Evolutionary conservation across 2,888 invertebrate species (phyloP).

Genomic region (Scelioninae gen. 2): DNA sequence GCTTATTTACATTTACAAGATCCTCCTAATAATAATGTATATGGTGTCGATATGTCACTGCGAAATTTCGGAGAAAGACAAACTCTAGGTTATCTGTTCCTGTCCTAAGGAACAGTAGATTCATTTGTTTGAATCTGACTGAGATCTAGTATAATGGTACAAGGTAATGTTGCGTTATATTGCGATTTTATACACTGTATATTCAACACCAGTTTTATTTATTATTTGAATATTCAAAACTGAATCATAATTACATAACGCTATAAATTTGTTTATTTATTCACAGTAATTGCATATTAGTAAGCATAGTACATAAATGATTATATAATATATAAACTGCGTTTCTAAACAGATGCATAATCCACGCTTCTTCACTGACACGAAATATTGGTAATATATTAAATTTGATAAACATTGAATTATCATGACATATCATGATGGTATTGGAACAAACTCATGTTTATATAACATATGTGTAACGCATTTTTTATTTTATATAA

Average conservation of each 20-base stretch:
- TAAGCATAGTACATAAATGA: background rate
- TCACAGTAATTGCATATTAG: background rate
- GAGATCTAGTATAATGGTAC: conserved; percentile 30
- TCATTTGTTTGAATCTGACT: conserved; percentile 47
- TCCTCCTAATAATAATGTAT: conserved; percentile 19
- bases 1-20: background rate
- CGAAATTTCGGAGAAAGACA: conserved; percentile 27
- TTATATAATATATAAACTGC: no score
- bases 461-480: conserved; percentile 16
- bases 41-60: conserved; percentile 9
- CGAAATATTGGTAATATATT: no score
- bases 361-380: no score
- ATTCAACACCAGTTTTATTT: conserved; percentile 1
- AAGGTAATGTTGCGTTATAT: conserved; percentile 44
- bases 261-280: background rate
- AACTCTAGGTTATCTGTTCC: conserved; percentile 32
- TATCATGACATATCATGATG: no score
- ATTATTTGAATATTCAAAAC: conserved; percentile 25
- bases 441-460: background rate
- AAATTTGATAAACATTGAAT: no score
- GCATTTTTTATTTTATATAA: conserved; percentile 23
- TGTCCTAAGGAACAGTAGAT: conserved; percentile 28
- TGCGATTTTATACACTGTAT: conserved; percentile 1
- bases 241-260: conserved; percentile 6
- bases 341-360: no score